Evolutionary conservation across 2,113 vertebrate species (phyloP), one percentile per base, ranked within the genome.

Genomic region (Nannobrachium achirus): DNA sequence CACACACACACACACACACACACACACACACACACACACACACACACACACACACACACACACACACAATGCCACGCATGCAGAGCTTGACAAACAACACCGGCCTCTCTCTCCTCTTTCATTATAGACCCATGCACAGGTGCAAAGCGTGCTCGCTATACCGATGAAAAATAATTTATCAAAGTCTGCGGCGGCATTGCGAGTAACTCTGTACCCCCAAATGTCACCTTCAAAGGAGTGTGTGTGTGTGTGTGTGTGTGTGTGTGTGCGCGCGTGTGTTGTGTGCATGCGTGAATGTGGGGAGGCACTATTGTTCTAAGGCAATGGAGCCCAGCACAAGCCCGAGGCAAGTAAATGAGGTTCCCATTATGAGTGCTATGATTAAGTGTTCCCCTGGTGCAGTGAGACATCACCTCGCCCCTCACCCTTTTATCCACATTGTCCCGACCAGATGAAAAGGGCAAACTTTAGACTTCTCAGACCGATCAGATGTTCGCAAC

Each of bases 91-190:
- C 65, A 33, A 66, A 55, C 71, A 56, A 66, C 67, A 7, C n/a
- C 50, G 68, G 59, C 44, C 84, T 33, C 3, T 33, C 3, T 33
- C 63, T 82, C 77, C 49, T 79, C 79, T 85, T 85, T 87, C 85
- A 84, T 86, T 84, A n/a, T n/a, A 76, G 62, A 25, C 52, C 74
- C 67, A 52, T 58, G 62, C 82, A 82, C 87, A 88, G 84, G 85
- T 89, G 87, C 85, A 74, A 74, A 79, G 76, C 55, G 38, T 16
- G 53, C 70, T 60, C 64, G 6, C n/a, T n/a, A 66, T n/a, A 56
- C 73, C 83, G 83, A 90, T 89, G 86, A 76, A 87, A 87, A 88
- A 85, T 85, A 82, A 90, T 92, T 89, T 56, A 85, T 90, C 87
- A 91, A 86, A 81, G 87, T 83, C 81, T 56, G 57, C 2, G 55